Base-by-base conservation (phyloP, 92 coral and sea anemone species). In the Zoanthus sociatus region DNA sequence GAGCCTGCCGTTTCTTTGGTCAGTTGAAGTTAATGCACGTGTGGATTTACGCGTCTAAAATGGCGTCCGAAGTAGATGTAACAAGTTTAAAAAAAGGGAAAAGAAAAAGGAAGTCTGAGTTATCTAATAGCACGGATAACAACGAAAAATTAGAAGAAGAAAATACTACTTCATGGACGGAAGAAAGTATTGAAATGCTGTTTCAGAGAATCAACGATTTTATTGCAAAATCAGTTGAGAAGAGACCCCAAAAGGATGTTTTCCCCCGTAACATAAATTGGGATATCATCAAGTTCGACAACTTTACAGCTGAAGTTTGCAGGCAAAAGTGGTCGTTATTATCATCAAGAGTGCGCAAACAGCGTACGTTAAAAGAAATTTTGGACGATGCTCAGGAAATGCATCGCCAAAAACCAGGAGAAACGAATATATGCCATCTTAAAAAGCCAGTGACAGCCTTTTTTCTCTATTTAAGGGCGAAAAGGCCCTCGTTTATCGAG, bases 321-420 rank as follows among this genome's bases (percentile, higher is more conserved):
- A 87, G 84, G 8, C 75, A 73, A n/a, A 78, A 87, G 37, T 94
- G 91, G 88, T 14, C 14, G 5, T 0, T 63, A 1, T 48, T 94
- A 5, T 83, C 95, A 2, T 79, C 91, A 7, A 60, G 81, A 14
- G 89, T 92, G 7, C 56, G 98, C 7, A 92, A 83, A 86, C 71
- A 87, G 90, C 78, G 95, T 8, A 90, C 91, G 0, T 92, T 91
- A 0, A 86, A 58, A 37, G 98, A 94, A 64, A 70, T 94, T 5
- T 18, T 94, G 26, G 76, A 83, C 6, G 98, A 92, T 68, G 82
- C 88, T 18, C 73, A 37, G 3, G 73, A 30, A 20, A 61, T 13
- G 50, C 37, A 47, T 30, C 61, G 26, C 7, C 18, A 21, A 47
- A 20, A 1, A 2, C n/a, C 33, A 7, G 15, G 4, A 32, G 60